phyloP scores from a whole-genome alignment of 1,140 invertebrate genomes.

The Diachasmimorpha longicaudata region DNA sequence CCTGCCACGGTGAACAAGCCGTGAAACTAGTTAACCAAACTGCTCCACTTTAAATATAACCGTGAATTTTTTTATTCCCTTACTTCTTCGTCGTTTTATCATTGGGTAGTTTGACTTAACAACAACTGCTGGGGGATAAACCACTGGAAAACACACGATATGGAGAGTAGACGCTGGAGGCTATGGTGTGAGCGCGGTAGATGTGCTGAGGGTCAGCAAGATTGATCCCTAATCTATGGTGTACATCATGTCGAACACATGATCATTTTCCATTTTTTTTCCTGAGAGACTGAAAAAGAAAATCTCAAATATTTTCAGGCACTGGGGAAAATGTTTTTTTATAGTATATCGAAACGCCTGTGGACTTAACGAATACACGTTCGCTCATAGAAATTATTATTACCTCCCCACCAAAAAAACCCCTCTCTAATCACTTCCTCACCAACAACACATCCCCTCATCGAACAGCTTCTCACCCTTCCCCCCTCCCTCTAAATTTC shows the following conservation, averaged over 20 bases:
- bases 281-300: no score
- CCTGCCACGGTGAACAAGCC: conserved; percentile 41
- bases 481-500: no score
- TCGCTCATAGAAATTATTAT: no score
- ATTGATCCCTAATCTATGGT: not conserved
- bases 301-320: no score
- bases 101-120: not conserved
- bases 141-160: not conserved
- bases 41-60: conserved; percentile 56
- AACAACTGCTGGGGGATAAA: not conserved
- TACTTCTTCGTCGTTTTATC: not conserved
- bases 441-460: no score
- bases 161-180: not conserved
- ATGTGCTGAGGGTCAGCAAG: not conserved
- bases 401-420: no score
- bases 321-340: no score
- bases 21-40: conserved; percentile 61
- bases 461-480: no score
- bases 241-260: not conserved
- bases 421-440: no score
- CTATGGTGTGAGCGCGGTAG: not conserved
- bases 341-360: no score
- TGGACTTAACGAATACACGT: no score
- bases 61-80: not conserved
- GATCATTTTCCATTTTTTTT: not conserved